Conservation (phyloP, 1,140 invertebrate species). For the Drosophila repleta region DNA sequence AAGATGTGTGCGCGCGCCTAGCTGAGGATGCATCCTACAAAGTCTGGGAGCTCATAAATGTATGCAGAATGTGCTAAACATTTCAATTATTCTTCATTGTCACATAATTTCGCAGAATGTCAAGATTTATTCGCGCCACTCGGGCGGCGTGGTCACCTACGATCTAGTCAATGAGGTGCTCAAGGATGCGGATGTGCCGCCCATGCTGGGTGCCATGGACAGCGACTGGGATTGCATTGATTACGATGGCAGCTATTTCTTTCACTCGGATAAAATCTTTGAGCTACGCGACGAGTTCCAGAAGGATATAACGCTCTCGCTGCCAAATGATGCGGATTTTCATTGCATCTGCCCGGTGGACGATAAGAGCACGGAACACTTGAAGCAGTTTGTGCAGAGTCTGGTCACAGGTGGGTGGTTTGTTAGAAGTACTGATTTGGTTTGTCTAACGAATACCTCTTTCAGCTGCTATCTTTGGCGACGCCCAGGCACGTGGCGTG, state of each 20-base stretch:
- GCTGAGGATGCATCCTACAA: slow-evolving; percentile 83
- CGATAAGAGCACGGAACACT: slow-evolving; percentile 60
- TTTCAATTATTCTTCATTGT: background rate
- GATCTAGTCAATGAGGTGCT: slow-evolving; percentile 83
- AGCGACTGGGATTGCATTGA: slow-evolving; percentile 82
- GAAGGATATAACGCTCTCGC: slow-evolving; percentile 56
- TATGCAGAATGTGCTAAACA: slow-evolving; percentile 2
- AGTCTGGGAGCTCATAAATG: slow-evolving; percentile 81
- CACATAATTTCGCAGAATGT: slow-evolving; percentile 56
- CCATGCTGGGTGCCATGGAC: slow-evolving; percentile 77
- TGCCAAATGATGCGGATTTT: slow-evolving; percentile 61
- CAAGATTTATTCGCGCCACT: slow-evolving; percentile 78
- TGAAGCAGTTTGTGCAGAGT: slow-evolving; percentile 66
- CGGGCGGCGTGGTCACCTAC: slow-evolving; percentile 75
- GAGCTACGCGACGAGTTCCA: slow-evolving; percentile 79
- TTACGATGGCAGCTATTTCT: slow-evolving; percentile 79
- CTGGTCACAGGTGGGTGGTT: slow-evolving; percentile 57
- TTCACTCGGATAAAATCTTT: slow-evolving; percentile 76
- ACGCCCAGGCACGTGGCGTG: slow-evolving; percentile 42
- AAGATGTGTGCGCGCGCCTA: slow-evolving; percentile 73
- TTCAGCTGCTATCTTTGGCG: slow-evolving; percentile 62
- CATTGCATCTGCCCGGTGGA: slow-evolving; percentile 63
- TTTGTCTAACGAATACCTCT: background rate
- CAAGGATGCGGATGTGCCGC: slow-evolving; percentile 75
- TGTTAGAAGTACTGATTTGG: background rate